phyloP scores from a whole-genome alignment of 2,113 vertebrate genomes.

The Pithys albifrons region DNA sequence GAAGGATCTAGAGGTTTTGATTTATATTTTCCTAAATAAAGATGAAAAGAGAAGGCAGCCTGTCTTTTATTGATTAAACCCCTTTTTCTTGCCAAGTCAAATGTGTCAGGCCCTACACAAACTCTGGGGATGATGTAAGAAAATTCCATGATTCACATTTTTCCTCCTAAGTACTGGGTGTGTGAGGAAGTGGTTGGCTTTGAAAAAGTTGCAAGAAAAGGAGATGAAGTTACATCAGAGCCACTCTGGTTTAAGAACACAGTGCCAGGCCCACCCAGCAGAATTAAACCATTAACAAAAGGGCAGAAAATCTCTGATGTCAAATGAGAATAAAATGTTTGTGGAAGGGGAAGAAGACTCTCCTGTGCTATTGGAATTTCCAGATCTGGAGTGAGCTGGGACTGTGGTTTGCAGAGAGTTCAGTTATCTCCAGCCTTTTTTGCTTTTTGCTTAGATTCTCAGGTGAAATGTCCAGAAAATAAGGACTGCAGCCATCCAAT shows the following conservation, averaged over 20 bases:
- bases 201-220: neutral
- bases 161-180: neutral
- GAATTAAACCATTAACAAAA: neutral
- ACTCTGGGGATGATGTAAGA: neutral
- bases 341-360: neutral
- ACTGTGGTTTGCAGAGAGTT: neutral
- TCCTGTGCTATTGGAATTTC: neutral
- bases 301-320: neutral
- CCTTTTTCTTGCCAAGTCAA: neutral
- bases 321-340: neutral
- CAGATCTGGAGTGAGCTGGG: neutral
- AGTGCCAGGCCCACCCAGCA: neutral
- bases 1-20: neutral
- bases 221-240: neutral
- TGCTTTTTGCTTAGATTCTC: neutral
- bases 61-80: neutral
- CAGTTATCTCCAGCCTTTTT: neutral
- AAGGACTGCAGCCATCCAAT: neutral
- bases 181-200: neutral
- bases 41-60: neutral
- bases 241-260: neutral
- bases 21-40: conserved; percentile 18
- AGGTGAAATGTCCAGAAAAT: neutral
- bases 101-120: neutral
- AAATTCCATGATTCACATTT: neutral